Evolutionary conservation across 2,113 vertebrate species (phyloP), one percentile per base, ranked within the genome.

Genomic region (Charadrius vociferus): DNA sequence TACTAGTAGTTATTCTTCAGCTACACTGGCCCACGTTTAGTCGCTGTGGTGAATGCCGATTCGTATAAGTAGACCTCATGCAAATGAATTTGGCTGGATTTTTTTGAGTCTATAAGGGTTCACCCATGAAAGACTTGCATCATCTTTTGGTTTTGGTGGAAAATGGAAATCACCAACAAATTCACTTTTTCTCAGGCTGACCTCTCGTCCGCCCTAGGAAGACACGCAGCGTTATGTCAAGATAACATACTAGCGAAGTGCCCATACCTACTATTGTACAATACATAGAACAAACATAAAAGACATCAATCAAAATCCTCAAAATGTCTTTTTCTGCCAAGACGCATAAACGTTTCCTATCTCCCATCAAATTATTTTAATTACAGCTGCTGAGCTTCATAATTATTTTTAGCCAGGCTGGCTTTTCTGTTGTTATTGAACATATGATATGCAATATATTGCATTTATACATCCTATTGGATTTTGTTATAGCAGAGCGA

Each of bases 301-400:
- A 97, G 97, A 91, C 97, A 98, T 97, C 97, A 98, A 98, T 98
- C 97, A 97, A 97, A 98, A 97, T 96, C 94, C 96, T 96, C 95
- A 97, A 97, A 97, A 98, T 97, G 96, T 97, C 96, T 98, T 98
- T 97, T 97, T 97, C 97, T 98, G 97, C 97, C 96, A 98, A 98
- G 97, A 96, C 88, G 97, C 97, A 97, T 97, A 98, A 97, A 97
- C 85, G 93, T 97, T 98, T 96, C 96, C 96, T 98, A 98, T 98
- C 97, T 97, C 94, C 95, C 97, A 98, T 98, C 97, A 97, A 98
- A 98, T 98, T 98, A 97, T 97, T 98, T 98, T 98, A 98, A 98
- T 98, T 98, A 98, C 85, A 97, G 97, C 92, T 97, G 97, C 97
- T 98, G 97, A 97, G 97, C 95, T 98, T 96, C 93, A 86, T 90